phyloP scores from a whole-genome alignment of 2,113 vertebrate genomes.

The Phrynosoma platyrhinos region DNA sequence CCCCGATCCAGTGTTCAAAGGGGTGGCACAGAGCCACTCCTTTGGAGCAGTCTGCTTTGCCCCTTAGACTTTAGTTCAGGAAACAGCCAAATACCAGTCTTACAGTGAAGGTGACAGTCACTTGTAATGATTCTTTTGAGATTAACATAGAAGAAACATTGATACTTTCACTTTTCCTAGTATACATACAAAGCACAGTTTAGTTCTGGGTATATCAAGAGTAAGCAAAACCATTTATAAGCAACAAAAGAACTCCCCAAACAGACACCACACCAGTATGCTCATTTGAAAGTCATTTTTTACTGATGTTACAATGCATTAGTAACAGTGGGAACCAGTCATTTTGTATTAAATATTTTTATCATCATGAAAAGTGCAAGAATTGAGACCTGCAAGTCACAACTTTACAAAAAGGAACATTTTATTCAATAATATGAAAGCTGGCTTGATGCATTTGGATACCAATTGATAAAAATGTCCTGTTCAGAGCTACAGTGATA shows the following conservation, averaged over 20 bases:
- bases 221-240: neutral
- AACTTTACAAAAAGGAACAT: constrained; percentile 74
- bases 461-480: constrained; percentile 60
- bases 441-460: constrained; percentile 61
- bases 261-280: constrained; percentile 31
- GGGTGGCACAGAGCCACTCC: too few species aligned
- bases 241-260: neutral
- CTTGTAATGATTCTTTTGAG: too few species aligned
- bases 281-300: constrained; percentile 78
- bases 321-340: constrained; percentile 78
- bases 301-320: constrained; percentile 77
- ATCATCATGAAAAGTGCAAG: constrained; percentile 72
- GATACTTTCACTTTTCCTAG: too few species aligned
- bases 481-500: constrained; percentile 57
- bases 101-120: too few species aligned
- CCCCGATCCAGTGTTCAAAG: too few species aligned
- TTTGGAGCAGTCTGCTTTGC: too few species aligned
- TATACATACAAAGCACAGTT: neutral
- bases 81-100: too few species aligned
- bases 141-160: too few species aligned
- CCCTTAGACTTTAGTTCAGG: too few species aligned
- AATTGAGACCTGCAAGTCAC: constrained; percentile 72
- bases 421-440: constrained; percentile 72
- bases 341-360: constrained; percentile 72
- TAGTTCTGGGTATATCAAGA: neutral